A percentile compares a stretch with the other conserved stretches of the same genome.
These are phyloP conservation scores for Serilophus lunatus DNA, from an alignment of 2,113 vertebrate species.

Conservation along the genomic window DNA sequence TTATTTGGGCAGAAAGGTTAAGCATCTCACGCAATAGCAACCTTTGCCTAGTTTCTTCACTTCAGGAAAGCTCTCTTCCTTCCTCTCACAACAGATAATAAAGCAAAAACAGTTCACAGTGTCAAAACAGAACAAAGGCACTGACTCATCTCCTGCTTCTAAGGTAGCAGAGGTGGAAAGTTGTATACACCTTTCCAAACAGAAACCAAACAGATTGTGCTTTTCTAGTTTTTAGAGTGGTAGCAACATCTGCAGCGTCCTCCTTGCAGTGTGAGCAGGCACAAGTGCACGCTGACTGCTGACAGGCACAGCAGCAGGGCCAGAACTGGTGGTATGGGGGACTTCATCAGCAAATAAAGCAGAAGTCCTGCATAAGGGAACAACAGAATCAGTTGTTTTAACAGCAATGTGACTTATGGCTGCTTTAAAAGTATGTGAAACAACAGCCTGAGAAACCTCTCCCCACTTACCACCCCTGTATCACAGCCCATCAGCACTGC, in stretches of 20 bases:
- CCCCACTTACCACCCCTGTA: fast-evolving
- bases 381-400: background rate
- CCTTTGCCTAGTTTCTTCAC: background rate
- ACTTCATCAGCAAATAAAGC: background rate
- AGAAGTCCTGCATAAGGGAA: background rate
- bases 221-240: background rate
- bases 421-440: background rate
- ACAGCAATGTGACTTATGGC: background rate
- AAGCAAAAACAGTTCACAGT: background rate
- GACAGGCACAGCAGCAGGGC: background rate
- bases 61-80: background rate
- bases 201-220: background rate
- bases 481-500: background rate
- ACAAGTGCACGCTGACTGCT: background rate
- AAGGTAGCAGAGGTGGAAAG: background rate
- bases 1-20: too few species aligned
- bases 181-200: background rate
- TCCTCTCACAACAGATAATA: background rate
- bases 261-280: background rate
- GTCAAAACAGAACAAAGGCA: background rate
- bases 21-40: background rate
- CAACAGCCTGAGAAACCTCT: background rate
- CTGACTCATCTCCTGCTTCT: background rate
- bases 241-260: background rate
- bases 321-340: fast-evolving